phyloP scores from a whole-genome alignment of 2,113 vertebrate genomes.

The Ceratotherium simum region DNA sequence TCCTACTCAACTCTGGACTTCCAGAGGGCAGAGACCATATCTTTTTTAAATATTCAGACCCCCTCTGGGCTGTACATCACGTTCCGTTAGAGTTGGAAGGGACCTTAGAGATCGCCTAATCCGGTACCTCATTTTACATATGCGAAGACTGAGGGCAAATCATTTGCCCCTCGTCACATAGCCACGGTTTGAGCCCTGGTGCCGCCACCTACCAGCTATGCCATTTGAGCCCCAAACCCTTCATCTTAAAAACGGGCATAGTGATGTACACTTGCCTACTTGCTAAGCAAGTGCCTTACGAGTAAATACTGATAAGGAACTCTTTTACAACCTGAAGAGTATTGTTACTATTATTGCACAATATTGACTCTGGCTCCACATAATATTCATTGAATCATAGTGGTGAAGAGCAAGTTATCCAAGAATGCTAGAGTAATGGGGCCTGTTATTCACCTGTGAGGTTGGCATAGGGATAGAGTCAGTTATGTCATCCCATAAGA shows the following conservation, averaged over 20 bases:
- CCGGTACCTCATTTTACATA: not conserved
- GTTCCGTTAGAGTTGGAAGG: not conserved
- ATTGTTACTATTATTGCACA: not conserved
- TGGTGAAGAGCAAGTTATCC: not conserved
- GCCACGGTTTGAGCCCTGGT: not conserved
- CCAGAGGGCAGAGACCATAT: not conserved
- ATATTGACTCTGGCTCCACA: not conserved
- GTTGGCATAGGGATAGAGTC: not conserved
- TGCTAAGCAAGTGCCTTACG: not conserved
- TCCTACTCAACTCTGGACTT: not conserved
- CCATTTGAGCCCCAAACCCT: not conserved
- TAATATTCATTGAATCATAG: not conserved
- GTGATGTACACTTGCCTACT: not conserved
- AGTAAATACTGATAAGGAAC: not conserved
- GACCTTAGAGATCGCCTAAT: not conserved
- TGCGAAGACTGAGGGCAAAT: not conserved
- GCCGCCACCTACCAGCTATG: not conserved
- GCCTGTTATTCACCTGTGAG: not conserved
- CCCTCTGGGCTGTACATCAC: not conserved
- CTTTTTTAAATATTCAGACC: not conserved
- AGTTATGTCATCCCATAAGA: not conserved
- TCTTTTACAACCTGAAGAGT: not conserved
- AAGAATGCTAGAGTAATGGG: not conserved
- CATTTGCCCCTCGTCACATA: not conserved
- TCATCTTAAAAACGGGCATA: slow-evolving; percentile 21